Evolutionary conservation across 2,888 invertebrate species (phyloP), one percentile per base, ranked within the genome.

Genomic region (Megastigmus dorsalis): DNA sequence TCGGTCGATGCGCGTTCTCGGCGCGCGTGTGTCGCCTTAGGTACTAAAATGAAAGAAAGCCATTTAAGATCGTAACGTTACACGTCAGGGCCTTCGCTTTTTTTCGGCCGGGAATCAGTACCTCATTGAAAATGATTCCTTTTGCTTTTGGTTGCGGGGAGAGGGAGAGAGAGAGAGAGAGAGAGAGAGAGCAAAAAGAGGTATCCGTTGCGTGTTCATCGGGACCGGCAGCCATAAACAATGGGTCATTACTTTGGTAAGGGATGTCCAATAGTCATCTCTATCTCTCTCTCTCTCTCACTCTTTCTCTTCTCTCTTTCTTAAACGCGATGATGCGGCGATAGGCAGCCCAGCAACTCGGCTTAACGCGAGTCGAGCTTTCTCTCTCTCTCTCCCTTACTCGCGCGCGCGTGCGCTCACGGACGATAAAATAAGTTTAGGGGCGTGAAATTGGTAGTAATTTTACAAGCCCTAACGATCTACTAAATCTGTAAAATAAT

Each of bases 401-500:
- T n/a, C n/a, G n/a, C n/a, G n/a, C 33, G n/a, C 48, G 33, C 59
- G 57, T 7, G 18, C 30, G 28, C 52, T n/a, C 48, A 50, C 30
- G 63, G 41, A 82, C 84, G 84, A 85, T 85, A 84, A 85, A 87
- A 85, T 84, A 85, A 84, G 84, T 83, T 88, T 85, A 85, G 83
- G 84, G 85, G 85, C 87, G 87, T 87, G 87, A 87, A 88, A 88
- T 88, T 87, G 87, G 84, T 82, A 84, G 87, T 87, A 87, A 87
- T 87, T 87, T 88, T 88, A 87, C 87, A 86, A 87, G 87, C 87
- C 86, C 86, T 88, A 88, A 88, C 87, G 87, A 87, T 87, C 87
- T 85, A 87, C 86, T 88, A 87, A 87, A 88, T 88, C 87, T 84
- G 87, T 84, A 84, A 86, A 88, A 87, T 87, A 88, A 87, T 87